Evolutionary conservation across 2,888 invertebrate genomes (phyloP).

Genomic region (Steinernema scapterisci): DNA sequence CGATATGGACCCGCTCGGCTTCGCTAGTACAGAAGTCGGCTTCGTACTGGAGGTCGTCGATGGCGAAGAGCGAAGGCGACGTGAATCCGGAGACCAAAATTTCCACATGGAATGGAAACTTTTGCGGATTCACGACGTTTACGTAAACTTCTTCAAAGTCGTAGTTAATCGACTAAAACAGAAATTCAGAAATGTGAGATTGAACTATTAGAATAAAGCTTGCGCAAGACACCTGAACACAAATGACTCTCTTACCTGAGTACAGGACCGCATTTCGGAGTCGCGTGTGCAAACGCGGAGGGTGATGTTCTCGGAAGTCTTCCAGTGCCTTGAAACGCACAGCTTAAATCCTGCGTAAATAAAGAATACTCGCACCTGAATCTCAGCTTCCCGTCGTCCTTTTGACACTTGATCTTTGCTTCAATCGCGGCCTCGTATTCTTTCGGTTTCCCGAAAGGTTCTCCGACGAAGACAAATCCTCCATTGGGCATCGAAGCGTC

Average conservation of each 20-base stretch:
- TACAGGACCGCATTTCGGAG: conserved; percentile 51
- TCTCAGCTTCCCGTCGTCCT: conserved; percentile 54
- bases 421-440: conserved; percentile 52
- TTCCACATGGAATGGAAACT: conserved; percentile 48
- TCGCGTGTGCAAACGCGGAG: conserved; percentile 58
- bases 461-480: conserved; percentile 50
- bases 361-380: conserved; percentile 41
- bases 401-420: conserved; percentile 56
- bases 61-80: conserved; percentile 49
- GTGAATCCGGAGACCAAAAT: conserved; percentile 52
- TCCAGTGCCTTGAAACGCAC: conserved; percentile 50
- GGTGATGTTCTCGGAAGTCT: conserved; percentile 43
- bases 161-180: conserved; percentile 48
- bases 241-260: conserved; percentile 41
- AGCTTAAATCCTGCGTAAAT: not conserved
- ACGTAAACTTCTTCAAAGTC: conserved; percentile 46
- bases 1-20: not conserved
- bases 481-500: conserved; percentile 42
- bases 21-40: conserved; percentile 51
- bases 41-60: conserved; percentile 54
- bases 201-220: not conserved
- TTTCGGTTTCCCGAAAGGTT: conserved; percentile 45
- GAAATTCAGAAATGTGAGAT: not conserved
- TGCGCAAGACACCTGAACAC: no score
- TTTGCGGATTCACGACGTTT: conserved; percentile 58